A percentile compares a stretch with the other conserved stretches of the same genome.
Conservation (phyloP, 2,888 invertebrate species). For the Nycteola revayana region DNA sequence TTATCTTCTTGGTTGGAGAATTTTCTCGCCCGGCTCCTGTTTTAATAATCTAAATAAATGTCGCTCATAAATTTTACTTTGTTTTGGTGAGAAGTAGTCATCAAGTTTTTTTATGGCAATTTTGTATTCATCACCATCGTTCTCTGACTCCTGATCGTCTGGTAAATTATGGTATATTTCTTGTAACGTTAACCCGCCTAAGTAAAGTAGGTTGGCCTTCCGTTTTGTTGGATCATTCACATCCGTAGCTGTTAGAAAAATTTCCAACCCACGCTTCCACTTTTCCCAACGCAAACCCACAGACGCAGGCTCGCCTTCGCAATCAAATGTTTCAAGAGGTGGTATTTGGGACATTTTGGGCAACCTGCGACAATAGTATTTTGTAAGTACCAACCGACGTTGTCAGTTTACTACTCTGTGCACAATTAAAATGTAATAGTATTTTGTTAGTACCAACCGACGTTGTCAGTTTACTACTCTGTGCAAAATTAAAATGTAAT, state of each 20-base stretch:
- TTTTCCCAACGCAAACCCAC: conserved; percentile 1
- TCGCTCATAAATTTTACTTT: conserved; percentile 14
- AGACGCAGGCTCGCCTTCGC: conserved; percentile 1
- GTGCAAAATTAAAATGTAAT: too few relatives aligned
- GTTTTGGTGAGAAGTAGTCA: conserved; percentile 14
- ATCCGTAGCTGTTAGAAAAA: neutral
- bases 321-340: neutral
- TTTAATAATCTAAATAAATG: conserved; percentile 17
- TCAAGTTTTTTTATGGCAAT: conserved; percentile 4
- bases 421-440: too few relatives aligned
- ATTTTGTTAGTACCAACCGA: too few relatives aligned
- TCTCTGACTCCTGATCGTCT: neutral
- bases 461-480: too few relatives aligned
- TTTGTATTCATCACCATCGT: conserved; percentile 1
- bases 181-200: conserved; percentile 1
- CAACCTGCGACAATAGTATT: neutral
- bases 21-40: conserved; percentile 21
- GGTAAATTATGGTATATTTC: conserved; percentile 6
- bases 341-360: conserved; percentile 3
- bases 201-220: conserved; percentile 1
- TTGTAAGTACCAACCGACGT: too few relatives aligned
- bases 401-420: too few relatives aligned
- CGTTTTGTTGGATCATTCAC: neutral
- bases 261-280: conserved; percentile 1
- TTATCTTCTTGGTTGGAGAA: conserved; percentile 16